A percentile compares a stretch with the other conserved stretches of the same genome.
Evolutionary conservation across 1,140 invertebrate genomes (phyloP).

Genomic region (Pseudomyrmex sp.): DNA sequence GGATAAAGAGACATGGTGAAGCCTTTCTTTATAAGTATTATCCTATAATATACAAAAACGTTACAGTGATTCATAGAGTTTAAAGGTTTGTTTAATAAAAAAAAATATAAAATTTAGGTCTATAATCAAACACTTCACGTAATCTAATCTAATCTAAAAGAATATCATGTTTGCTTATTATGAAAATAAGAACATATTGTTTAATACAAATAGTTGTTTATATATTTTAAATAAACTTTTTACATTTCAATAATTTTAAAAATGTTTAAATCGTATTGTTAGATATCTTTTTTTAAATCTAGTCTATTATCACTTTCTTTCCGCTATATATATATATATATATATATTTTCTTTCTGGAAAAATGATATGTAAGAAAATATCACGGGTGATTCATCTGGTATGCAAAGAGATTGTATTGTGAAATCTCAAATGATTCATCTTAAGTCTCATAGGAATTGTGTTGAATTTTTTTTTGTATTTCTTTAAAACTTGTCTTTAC

Average conservation of each 20-base stretch:
- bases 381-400: too few species aligned
- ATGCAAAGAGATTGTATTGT: too few species aligned
- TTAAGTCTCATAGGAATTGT: too few species aligned
- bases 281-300: too few species aligned
- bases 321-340: too few species aligned
- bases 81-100: background rate
- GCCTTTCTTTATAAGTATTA: background rate
- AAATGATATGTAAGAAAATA: too few species aligned
- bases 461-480: too few species aligned
- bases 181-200: background rate
- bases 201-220: background rate
- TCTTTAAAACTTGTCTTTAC: too few species aligned
- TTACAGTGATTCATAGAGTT: background rate
- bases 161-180: background rate
- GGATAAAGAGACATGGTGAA: conserved; percentile 93
- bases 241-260: background rate
- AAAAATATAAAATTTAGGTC: background rate
- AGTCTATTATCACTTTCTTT: too few species aligned
- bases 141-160: conserved; percentile 45
- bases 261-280: too few species aligned
- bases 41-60: conserved; percentile 1
- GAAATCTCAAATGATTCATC: too few species aligned
- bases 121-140: background rate
- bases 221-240: background rate
- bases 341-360: too few species aligned